A percentile compares a stretch with the other conserved stretches of the same genome.
phyloP scores from a whole-genome alignment of 92 coral and sea anemone genomes.

The Parazoanthus darwini region DNA sequence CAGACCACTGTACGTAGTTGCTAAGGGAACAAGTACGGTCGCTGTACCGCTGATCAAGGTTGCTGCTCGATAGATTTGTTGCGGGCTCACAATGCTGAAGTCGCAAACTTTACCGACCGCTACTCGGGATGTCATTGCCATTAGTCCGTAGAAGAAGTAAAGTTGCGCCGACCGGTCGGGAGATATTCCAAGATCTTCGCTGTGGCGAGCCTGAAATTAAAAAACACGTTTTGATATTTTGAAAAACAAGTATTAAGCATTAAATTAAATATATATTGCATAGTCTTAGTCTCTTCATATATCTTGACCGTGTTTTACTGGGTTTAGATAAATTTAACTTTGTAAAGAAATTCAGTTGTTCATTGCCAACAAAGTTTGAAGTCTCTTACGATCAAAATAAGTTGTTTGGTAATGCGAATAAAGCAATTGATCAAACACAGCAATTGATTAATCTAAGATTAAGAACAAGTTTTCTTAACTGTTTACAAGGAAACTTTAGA shows the following conservation, averaged over 20 bases:
- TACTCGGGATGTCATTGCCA: background rate
- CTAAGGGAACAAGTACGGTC: background rate
- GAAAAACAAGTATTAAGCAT: background rate
- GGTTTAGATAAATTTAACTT: too few species aligned
- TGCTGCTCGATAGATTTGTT: background rate
- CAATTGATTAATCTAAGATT: too few species aligned
- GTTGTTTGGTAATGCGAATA: too few species aligned
- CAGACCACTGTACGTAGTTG: background rate
- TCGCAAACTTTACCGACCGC: constrained; percentile 15
- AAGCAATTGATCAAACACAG: too few species aligned
- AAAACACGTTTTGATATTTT: background rate
- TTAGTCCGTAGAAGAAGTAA: constrained; percentile 21
- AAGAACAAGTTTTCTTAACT: too few species aligned
- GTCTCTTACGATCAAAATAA: too few species aligned
- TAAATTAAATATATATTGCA: too few species aligned
- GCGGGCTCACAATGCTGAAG: constrained; percentile 1
- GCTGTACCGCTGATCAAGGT: constrained; percentile 4
- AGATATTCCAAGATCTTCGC: constrained; percentile 11
- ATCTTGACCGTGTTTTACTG: too few species aligned
- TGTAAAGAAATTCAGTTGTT: too few species aligned
- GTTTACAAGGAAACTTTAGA: too few species aligned
- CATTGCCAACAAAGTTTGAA: too few species aligned
- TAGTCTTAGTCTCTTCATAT: too few species aligned
- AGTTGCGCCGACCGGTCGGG: background rate
- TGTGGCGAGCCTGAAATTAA: constrained; percentile 11